phyloP scores from a whole-genome alignment of 2,797 vertebrate genomes.

The Chrosomus eos region DNA sequence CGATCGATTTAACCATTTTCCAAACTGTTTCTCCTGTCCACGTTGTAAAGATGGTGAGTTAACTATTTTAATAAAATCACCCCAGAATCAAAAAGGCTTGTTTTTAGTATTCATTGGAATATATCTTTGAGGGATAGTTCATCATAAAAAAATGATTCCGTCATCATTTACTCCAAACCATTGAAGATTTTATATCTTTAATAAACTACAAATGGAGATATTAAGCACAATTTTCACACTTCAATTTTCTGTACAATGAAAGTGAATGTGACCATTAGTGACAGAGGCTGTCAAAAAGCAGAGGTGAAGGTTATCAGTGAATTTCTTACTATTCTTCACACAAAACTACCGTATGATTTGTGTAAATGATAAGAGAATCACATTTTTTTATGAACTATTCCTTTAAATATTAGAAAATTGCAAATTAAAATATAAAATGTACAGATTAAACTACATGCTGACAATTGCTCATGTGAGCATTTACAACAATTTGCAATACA shows the following conservation, averaged over 20 bases:
- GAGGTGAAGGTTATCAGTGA: neutral
- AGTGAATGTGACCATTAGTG: neutral
- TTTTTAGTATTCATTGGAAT: neutral
- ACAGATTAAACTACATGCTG: neutral
- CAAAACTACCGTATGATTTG: neutral
- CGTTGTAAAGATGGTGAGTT: constrained; percentile 67
- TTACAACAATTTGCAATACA: neutral
- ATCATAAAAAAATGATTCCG: neutral
- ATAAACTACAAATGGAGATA: neutral
- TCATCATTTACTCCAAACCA: neutral
- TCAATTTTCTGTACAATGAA: neutral
- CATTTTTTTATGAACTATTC: neutral
- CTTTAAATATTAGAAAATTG: neutral
- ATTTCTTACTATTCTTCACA: neutral
- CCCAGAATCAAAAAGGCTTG: neutral
- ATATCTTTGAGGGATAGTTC: neutral
- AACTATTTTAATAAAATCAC: neutral
- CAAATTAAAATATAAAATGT: neutral
- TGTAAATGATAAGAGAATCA: neutral
- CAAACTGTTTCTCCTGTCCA: constrained; percentile 68
- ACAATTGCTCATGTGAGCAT: neutral
- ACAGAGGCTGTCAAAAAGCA: neutral
- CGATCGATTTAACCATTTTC: constrained; percentile 55
- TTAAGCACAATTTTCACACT: neutral
- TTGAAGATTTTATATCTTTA: neutral